Percentiles rank a stretch among this genome's conserved stretches.
These are phyloP conservation scores for Philhelius pedissequus DNA, from an alignment of 2,888 invertebrate species.

Conservation along the genomic window DNA sequence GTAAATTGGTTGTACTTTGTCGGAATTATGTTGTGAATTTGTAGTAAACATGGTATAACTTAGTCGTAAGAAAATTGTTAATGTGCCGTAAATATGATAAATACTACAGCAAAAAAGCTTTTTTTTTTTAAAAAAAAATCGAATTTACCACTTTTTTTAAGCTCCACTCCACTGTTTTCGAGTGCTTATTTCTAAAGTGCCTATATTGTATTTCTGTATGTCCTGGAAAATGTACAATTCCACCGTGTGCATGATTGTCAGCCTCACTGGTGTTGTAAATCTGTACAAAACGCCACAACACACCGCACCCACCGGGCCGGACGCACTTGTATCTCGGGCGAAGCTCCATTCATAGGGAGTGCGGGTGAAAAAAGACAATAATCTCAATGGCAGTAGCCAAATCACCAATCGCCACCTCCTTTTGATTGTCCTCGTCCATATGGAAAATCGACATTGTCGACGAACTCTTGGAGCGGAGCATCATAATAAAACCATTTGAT, in stretches of 20 bases:
- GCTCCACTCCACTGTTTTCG: neutral
- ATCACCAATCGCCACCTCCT: constrained; percentile 66
- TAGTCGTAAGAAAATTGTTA: too few species aligned
- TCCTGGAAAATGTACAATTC: constrained; percentile 4
- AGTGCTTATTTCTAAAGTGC: neutral
- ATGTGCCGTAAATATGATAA: too few species aligned
- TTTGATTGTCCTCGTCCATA: constrained; percentile 31
- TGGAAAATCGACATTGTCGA: constrained; percentile 11
- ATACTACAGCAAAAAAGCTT: too few species aligned
- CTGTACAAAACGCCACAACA: constrained; percentile 46
- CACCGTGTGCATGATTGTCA: constrained; percentile 33
- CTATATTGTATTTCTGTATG: neutral
- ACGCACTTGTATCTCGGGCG: constrained; percentile 8
- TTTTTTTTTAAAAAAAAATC: too few species aligned
- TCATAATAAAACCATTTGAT: constrained; percentile 68
- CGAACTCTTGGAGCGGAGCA: constrained; percentile 33
- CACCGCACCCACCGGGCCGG: neutral
- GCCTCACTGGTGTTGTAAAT: constrained; percentile 60
- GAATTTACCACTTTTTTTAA: neutral
- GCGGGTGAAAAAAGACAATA: constrained; percentile 45
- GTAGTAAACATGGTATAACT: too few species aligned
- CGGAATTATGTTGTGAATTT: too few species aligned
- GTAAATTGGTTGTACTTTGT: too few species aligned
- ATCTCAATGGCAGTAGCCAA: constrained; percentile 59
- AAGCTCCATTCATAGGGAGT: constrained; percentile 21